Evolutionary conservation across 2,888 invertebrate species (phyloP).

Genomic region (Platycheirus rosarum): DNA sequence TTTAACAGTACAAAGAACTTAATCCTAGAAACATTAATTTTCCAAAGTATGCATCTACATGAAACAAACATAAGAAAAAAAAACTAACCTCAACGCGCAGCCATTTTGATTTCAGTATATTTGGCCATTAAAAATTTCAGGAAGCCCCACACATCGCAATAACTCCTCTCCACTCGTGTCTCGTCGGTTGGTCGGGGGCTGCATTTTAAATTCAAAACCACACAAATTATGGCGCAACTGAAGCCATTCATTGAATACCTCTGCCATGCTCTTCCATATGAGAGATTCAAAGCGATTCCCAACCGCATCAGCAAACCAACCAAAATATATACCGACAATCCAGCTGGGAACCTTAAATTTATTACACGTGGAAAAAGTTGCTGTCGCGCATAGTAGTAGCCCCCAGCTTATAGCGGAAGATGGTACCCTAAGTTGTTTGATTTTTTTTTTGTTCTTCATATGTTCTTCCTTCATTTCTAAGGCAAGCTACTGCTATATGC

Average conservation of each 20-base stretch:
- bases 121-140: slow-evolving; percentile 69
- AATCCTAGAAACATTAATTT: too few species aligned
- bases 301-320: slow-evolving; percentile 38
- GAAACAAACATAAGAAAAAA: slow-evolving; percentile 5
- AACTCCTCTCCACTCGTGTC: slow-evolving; percentile 58
- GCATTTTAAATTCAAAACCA: slow-evolving; percentile 73
- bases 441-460: background rate
- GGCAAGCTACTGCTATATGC: too few species aligned
- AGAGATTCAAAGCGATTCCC: slow-evolving; percentile 58
- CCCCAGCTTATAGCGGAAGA: slow-evolving; percentile 19
- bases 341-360: slow-evolving; percentile 68
- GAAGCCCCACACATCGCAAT: slow-evolving; percentile 71
- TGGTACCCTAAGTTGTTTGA: slow-evolving; percentile 13
- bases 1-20: too few species aligned
- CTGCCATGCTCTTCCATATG: slow-evolving; percentile 60
- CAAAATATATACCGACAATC: slow-evolving; percentile 59
- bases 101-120: slow-evolving; percentile 60
- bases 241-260: slow-evolving; percentile 74
- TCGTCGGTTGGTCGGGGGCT: slow-evolving; percentile 46
- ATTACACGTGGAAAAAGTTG: slow-evolving; percentile 70
- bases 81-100: slow-evolving; percentile 13
- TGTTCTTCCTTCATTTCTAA: slow-evolving; percentile 17
- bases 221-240: slow-evolving; percentile 71
- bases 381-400: slow-evolving; percentile 47
- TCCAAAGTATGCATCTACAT: background rate